Conservation (phyloP, 2,888 invertebrate genomes). For the Drosophila mimica region DNA sequence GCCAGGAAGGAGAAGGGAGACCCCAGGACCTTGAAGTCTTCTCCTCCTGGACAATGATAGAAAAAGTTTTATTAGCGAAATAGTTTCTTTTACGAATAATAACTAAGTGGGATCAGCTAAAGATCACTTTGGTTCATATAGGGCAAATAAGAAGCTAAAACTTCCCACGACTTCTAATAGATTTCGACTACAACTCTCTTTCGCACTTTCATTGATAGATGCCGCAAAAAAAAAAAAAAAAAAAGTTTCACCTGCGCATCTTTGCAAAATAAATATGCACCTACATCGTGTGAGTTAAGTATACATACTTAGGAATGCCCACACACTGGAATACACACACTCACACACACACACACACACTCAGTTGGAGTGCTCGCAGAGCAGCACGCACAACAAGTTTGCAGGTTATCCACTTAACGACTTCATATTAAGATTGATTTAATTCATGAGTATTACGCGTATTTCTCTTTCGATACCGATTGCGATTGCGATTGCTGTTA, state of each 20-base stretch:
- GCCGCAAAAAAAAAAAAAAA: constrained; percentile 13
- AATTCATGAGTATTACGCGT: constrained; percentile 48
- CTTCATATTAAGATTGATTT: constrained; percentile 55
- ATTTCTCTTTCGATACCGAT: constrained; percentile 36
- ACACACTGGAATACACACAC: constrained; percentile 15
- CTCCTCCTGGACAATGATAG: neutral
- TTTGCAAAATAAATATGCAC: constrained; percentile 10
- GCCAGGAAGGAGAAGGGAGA: neutral
- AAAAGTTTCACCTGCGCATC: constrained; percentile 49
- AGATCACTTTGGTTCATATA: constrained; percentile 4
- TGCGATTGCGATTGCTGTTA: constrained; percentile 34
- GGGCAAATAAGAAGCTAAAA: neutral
- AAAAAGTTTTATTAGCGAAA: neutral
- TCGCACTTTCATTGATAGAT: constrained; percentile 50
- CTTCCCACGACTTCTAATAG: constrained; percentile 29
- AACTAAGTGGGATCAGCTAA: neutral
- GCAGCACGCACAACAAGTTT: constrained; percentile 64
- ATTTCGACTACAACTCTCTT: neutral
- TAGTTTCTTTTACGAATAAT: neutral
- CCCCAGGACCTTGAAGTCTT: neutral
- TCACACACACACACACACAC: constrained; percentile 26
- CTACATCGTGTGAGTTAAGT: neutral
- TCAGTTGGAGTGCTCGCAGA: constrained; percentile 20
- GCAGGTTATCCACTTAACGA: constrained; percentile 48
- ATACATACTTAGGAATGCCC: constrained; percentile 7